Evolutionary conservation across 2,113 vertebrate species (phyloP), one percentile per base, ranked within the genome.

Genomic region (Setophaga kirtlandii): DNA sequence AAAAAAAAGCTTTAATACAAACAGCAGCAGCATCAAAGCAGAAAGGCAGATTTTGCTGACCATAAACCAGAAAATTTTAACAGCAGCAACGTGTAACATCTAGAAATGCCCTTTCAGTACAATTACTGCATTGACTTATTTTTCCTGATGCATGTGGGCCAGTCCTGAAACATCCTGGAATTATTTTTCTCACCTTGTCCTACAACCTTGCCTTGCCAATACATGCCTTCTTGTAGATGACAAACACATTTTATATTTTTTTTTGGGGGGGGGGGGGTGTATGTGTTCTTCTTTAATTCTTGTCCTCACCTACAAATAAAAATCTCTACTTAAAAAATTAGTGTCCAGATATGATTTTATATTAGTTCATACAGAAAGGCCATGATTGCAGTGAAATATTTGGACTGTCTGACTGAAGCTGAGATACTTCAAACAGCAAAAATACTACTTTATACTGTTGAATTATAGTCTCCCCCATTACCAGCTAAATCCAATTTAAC

Each of bases 41-140:
- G 50, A 71, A 87, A 62, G 49, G 81, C 75, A 15, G 25, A 77
- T 92, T 81, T 71, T 77, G 73, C 78, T 90, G 79, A 77, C 67
- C 86, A 71, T 39, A 59, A n/a, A 74, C 10, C 1, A 58, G 69
- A 70, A 22, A 22, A 50, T 87, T 91, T 81, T 55, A 74, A 17
- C 52, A 58, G 50, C 20, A 82, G 49, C 24, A 82, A 13, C 42
- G 49, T 42, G 5, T 50, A 83, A 63, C 27, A 79, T 73, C 69
- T 6, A 39, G 79, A 83, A 73, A 47, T 23, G 14, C 7, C 22
- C 27, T n/a, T 23, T 71, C 35, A 28, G 78, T 87, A 69, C 41
- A 82, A 92, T 69, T 37, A 58, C 19, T 93, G 52, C 24, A 50
- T 37, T 87, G 50, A 47, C 16, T n/a, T 63, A n/a, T 60, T 94